Evolutionary conservation across 2,888 invertebrate species (phyloP).

Genomic region (Carcina quercana): DNA sequence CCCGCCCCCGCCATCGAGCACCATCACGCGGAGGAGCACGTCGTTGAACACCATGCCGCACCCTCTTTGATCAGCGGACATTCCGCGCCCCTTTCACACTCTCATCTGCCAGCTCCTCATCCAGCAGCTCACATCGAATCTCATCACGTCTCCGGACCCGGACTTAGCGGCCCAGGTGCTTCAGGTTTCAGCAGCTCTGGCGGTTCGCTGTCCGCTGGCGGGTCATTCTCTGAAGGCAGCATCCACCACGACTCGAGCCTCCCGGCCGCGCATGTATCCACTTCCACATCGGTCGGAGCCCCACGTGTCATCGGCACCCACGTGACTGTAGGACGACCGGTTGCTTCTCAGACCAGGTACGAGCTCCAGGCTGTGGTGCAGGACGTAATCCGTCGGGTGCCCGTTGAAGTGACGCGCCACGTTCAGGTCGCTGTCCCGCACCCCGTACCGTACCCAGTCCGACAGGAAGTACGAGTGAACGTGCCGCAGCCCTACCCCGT

Average conservation of each 20-base stretch:
- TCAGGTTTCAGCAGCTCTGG: not conserved
- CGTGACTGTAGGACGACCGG: constrained; percentile 40
- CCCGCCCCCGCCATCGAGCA: constrained; percentile 19
- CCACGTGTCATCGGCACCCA: constrained; percentile 47
- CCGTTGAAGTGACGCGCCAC: constrained; percentile 61
- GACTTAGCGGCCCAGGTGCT: not conserved
- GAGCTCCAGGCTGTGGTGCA: constrained; percentile 63
- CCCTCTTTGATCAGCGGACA: no score
- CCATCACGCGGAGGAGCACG: not conserved
- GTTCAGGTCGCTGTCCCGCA: constrained; percentile 54
- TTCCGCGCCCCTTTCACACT: no score
- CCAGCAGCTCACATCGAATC: not conserved
- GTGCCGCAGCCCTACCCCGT: constrained; percentile 67
- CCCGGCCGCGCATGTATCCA: constrained; percentile 2
- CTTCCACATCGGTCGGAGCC: constrained; percentile 25
- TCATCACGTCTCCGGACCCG: not conserved
- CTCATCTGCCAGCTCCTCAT: not conserved
- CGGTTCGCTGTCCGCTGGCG: not conserved
- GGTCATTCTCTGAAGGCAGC: constrained; percentile 5
- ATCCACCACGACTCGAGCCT: constrained; percentile 13
- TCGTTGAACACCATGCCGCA: not conserved
- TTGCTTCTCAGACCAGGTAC: constrained; percentile 39
- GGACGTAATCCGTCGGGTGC: constrained; percentile 57
- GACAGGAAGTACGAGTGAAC: constrained; percentile 55
- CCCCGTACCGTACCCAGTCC: constrained; percentile 54